Percentiles rank a stretch among this genome's conserved stretches.
Evolutionary conservation across 2,113 vertebrate species (phyloP).

Genomic region (Prunella fulvescens): DNA sequence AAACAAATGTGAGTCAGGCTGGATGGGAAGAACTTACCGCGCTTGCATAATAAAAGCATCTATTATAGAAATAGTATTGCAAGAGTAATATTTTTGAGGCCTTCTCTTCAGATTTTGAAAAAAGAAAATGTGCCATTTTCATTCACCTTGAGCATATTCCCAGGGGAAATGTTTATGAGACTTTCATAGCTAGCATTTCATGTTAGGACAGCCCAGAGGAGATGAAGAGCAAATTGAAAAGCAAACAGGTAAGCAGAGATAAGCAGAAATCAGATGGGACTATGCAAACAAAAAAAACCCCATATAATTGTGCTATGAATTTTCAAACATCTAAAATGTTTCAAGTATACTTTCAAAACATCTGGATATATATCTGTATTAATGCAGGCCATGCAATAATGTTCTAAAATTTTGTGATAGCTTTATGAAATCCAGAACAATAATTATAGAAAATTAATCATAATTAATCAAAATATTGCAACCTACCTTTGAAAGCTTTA

Average conservation of each 20-base stretch:
- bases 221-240: neutral
- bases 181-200: neutral
- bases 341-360: neutral
- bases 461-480: neutral
- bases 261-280: neutral
- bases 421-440: neutral
- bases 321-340: neutral
- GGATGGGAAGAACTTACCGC: neutral
- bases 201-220: neutral
- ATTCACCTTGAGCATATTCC: neutral
- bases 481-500: slow-evolving; percentile 83
- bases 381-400: neutral
- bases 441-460: neutral
- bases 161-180: neutral
- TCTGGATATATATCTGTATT: neutral
- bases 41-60: neutral
- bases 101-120: neutral
- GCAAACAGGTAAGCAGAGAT: neutral
- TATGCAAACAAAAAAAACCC: neutral
- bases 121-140: neutral
- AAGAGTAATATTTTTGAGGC: neutral
- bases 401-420: neutral
- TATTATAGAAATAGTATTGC: neutral
- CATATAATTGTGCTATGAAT: neutral
- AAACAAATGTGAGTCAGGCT: neutral